Conservation (phyloP, 2,113 vertebrate species). For the Condylura cristata region DNA sequence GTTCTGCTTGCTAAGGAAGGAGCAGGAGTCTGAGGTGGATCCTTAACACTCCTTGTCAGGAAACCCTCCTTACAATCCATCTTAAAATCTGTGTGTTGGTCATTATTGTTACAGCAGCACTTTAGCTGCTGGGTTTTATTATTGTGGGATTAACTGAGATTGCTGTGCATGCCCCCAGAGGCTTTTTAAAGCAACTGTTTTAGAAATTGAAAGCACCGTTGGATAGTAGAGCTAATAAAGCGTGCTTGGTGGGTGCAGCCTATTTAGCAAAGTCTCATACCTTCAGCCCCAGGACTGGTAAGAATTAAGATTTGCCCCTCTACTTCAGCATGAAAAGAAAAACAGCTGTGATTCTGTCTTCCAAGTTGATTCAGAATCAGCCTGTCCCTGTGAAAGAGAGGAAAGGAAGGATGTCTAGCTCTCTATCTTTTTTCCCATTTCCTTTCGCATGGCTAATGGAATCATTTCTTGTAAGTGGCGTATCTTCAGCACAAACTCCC, state of each 20-base stretch:
- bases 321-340: conserved; percentile 27
- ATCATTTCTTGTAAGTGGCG: conserved; percentile 36
- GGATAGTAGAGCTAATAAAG: conserved; percentile 63
- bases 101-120: conserved; percentile 50
- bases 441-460: background rate
- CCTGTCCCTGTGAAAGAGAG: background rate
- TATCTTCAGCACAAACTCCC: background rate
- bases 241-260: conserved; percentile 37
- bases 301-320: conserved; percentile 25
- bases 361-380: background rate
- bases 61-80: background rate
- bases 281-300: background rate
- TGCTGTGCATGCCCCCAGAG: conserved; percentile 35
- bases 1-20: conserved; percentile 47
- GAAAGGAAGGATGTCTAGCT: background rate
- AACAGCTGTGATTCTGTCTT: background rate
- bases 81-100: background rate
- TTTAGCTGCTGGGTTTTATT: conserved; percentile 63
- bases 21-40: background rate
- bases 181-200: conserved; percentile 66
- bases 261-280: conserved; percentile 56
- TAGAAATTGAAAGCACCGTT: conserved; percentile 58
- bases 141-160: conserved; percentile 67
- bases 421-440: background rate
- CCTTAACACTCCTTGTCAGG: background rate